phyloP scores from a whole-genome alignment of 1,140 invertebrate genomes.

The Zaprionus africanus region DNA sequence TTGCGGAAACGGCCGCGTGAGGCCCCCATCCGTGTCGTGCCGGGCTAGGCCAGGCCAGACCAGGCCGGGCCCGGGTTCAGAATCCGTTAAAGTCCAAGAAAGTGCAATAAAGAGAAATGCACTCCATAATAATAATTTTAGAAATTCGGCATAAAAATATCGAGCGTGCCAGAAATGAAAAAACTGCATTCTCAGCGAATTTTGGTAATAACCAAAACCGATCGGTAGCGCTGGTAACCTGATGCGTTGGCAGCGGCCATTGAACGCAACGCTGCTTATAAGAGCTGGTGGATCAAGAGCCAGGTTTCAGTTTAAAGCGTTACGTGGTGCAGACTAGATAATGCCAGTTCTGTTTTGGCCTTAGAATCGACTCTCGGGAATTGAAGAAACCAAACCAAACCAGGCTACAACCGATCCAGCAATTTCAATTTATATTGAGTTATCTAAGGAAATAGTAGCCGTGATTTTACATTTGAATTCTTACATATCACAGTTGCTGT shows the following conservation, averaged over 20 bases:
- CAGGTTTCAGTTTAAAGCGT: slow-evolving; percentile 66
- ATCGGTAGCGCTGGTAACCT: slow-evolving; percentile 62
- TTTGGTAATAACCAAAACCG: slow-evolving; percentile 51
- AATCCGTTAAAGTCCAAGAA: slow-evolving; percentile 43
- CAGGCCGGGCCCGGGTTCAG: slow-evolving; percentile 31
- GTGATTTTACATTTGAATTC: slow-evolving; percentile 74
- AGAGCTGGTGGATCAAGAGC: slow-evolving; percentile 60
- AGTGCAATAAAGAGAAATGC: slow-evolving; percentile 51
- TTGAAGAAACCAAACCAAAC: too few relatives aligned
- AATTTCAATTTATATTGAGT: slow-evolving; percentile 79
- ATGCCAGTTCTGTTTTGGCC: not conserved
- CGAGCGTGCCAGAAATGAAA: slow-evolving; percentile 67
- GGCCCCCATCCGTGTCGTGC: not conserved
- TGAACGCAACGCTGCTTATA: slow-evolving; percentile 71
- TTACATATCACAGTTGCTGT: slow-evolving; percentile 84
- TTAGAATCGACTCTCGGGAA: slow-evolving; percentile 8
- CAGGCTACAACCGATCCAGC: not conserved
- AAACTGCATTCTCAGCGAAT: slow-evolving; percentile 64
- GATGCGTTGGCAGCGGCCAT: slow-evolving; percentile 78
- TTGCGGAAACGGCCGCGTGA: not conserved
- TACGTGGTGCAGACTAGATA: slow-evolving; percentile 39
- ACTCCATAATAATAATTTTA: slow-evolving; percentile 62
- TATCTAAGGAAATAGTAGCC: slow-evolving; percentile 85
- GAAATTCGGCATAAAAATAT: slow-evolving; percentile 78
- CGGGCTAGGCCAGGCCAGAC: slow-evolving; percentile 18